Percentiles rank a stretch among this genome's conserved stretches.
Evolutionary conservation across 2,113 vertebrate genomes (phyloP).

Genomic region (Plestiodon gilberti): DNA sequence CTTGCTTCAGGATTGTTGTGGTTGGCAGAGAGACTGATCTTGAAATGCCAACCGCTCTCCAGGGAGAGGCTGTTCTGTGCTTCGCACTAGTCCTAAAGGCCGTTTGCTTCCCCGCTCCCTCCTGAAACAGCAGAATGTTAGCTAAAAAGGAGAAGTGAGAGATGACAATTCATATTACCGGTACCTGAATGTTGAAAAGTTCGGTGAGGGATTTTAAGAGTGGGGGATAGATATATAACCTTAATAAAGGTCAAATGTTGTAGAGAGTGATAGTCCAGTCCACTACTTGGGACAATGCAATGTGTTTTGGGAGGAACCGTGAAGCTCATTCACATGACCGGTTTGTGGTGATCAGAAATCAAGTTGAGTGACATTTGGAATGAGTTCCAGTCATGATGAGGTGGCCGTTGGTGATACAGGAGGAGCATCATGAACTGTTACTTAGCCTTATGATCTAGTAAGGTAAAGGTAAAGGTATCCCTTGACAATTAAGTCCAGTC

Average conservation of each 20-base stretch:
- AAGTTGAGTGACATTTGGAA: background rate
- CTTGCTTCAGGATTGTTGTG: slow-evolving; percentile 65
- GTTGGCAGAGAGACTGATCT: slow-evolving; percentile 71
- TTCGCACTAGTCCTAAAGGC: slow-evolving; percentile 19
- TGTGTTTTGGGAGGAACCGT: background rate
- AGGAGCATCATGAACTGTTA: too few species aligned
- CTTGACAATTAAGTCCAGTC: too few species aligned
- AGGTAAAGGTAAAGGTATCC: too few species aligned
- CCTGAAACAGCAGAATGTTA: background rate
- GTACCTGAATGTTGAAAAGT: background rate
- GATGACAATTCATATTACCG: background rate
- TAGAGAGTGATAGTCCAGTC: background rate
- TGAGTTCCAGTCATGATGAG: background rate
- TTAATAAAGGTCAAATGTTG: background rate
- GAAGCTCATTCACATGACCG: background rate
- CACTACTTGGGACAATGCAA: background rate
- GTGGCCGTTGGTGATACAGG: background rate
- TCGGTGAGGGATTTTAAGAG: background rate
- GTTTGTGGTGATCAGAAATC: too few species aligned
- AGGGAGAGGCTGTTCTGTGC: slow-evolving; percentile 43
- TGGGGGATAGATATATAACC: too few species aligned
- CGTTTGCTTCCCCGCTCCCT: background rate
- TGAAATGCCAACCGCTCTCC: slow-evolving; percentile 71
- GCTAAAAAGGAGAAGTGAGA: slow-evolving; percentile 11
- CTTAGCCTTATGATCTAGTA: too few species aligned